These are phyloP conservation scores for Dasypus novemcinctus DNA, from an alignment of 2,113 vertebrate species.

Conservation along the genomic window DNA sequence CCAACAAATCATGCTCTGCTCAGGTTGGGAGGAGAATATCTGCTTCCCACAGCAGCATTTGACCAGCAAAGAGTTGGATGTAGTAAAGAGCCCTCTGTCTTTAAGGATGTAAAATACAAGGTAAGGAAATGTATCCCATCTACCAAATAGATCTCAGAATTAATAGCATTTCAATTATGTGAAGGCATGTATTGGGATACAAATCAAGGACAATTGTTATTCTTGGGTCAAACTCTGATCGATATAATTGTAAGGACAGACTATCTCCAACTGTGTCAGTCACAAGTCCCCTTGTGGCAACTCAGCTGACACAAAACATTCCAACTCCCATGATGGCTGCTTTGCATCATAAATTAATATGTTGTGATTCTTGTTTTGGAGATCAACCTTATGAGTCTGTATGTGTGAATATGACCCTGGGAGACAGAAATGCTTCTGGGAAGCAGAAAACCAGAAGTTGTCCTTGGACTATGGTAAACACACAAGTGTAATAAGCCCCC, in stretches of 20 bases:
- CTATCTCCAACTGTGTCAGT: not conserved
- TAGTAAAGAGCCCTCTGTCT: not conserved
- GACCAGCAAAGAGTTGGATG: not conserved
- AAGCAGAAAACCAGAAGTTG: not conserved
- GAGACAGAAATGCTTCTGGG: not conserved
- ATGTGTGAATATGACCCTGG: not conserved
- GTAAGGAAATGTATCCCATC: not conserved
- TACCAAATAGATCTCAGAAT: not conserved
- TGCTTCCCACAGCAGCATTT: not conserved
- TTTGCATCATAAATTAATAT: not conserved
- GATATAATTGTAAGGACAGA: not conserved
- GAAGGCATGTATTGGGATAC: not conserved
- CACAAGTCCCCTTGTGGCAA: not conserved
- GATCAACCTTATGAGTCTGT: not conserved
- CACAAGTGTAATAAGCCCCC: not conserved
- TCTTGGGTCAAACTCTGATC: not conserved
- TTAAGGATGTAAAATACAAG: not conserved
- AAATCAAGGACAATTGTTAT: not conserved
- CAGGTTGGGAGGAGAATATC: not conserved
- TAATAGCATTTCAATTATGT: not conserved
- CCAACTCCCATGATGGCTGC: not conserved
- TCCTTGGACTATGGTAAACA: not conserved
- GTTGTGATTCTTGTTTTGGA: not conserved
- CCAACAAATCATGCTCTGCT: not conserved
- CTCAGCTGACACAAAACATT: not conserved